These are phyloP conservation scores for Nephrotoma appendiculata DNA, from an alignment of 2,888 invertebrate genomes.

Conservation along the genomic window DNA sequence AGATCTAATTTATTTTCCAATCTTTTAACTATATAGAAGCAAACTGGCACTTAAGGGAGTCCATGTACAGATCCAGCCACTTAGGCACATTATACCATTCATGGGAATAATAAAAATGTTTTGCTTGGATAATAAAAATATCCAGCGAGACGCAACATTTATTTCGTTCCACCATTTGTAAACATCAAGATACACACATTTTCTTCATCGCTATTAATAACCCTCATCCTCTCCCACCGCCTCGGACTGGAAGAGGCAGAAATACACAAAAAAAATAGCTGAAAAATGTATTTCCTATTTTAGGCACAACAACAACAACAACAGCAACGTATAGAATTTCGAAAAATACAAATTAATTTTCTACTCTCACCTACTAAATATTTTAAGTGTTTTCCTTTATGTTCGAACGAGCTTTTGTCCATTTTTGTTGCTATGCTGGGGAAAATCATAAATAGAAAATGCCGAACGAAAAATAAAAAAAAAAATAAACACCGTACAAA, in stretches of 20 bases:
- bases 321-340: neutral
- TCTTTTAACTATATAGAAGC: too few relatives aligned
- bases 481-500: neutral
- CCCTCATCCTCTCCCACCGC: neutral
- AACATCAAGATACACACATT: too few relatives aligned
- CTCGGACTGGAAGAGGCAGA: neutral
- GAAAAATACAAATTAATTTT: neutral
- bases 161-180: neutral
- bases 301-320: neutral
- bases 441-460: neutral
- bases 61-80: too few relatives aligned
- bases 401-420: neutral
- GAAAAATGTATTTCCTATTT: neutral
- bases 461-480: neutral
- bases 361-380: neutral
- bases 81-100: too few relatives aligned
- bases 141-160: neutral
- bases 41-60: too few relatives aligned
- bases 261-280: neutral
- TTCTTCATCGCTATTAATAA: too few relatives aligned
- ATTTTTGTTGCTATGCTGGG: neutral
- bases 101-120: too few relatives aligned
- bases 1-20: too few relatives aligned
- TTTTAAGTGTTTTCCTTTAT: neutral
- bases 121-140: too few relatives aligned